Evolutionary conservation across 1,140 invertebrate species (phyloP), one percentile per base, ranked within the genome.

Genomic region (Listronotus oregonensis): DNA sequence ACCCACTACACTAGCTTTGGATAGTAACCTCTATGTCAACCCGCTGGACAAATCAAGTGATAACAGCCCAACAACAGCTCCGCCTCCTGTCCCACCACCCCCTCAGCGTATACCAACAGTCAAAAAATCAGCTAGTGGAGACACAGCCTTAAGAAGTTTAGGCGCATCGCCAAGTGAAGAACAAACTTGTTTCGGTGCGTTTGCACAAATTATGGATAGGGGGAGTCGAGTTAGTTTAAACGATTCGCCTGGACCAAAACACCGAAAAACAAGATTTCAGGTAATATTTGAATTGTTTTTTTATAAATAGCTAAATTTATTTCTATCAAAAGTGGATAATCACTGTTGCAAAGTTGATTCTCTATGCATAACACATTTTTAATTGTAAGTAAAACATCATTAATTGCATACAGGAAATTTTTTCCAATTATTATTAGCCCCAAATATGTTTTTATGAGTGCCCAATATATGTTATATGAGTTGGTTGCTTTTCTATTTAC

Each of bases 11-110:
- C 79, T 80, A 64, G 78, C 76, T 3, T 76, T 80, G 40, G 88
- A 87, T 67, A 91, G 90, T 77, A 96, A 95, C 83, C 85, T 96
- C 67, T 97, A 96, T 81, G 89, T 96, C 73, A 96, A 96, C 82
- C 94, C 94, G 9, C 78, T 96, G 79, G 91, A 92, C 71, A 85
- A 85, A 77, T 83, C 81, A 76, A 81, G 80, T 67, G 81, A 81
- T 63, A 79, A 75, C 54, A 77, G 72, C 68, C 77, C 74, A 15
- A 70, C 69, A 31, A 69, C 66, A 12, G 34, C 68, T 12, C 47
- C 68, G n/a, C 67, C 63, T 1, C 51, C 69, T 10, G 42, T 64
- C 15, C 64, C 64, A 17, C 68, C 75, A 71, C 70, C 71, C 73
- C 55, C 68, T 71, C 55, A n/a, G 75, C 79, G 66, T 77, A 77